Evolutionary conservation across 2,797 vertebrate genomes (phyloP).

Genomic region (Erethizon dorsatum): DNA sequence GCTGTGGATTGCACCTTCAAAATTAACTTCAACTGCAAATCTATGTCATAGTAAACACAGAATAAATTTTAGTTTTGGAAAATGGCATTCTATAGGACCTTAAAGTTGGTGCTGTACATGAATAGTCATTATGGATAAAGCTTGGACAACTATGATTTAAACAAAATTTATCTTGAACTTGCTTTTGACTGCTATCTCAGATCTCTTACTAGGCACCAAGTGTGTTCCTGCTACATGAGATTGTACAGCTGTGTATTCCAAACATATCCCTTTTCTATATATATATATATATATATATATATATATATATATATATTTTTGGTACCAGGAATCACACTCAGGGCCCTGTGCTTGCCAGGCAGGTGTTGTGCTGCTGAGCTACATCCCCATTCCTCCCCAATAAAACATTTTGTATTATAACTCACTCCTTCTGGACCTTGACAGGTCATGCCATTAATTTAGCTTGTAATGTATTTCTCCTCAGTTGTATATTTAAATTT

Average conservation of each 20-base stretch:
- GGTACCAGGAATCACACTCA: too few species aligned
- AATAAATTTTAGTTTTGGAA: slow-evolving; percentile 7
- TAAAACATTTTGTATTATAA: neutral
- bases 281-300: too few species aligned
- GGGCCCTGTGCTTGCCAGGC: neutral
- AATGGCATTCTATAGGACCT: neutral
- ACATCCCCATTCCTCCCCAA: neutral
- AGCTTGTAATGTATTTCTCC: neutral
- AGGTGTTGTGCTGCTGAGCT: neutral
- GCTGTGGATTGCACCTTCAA: neutral
- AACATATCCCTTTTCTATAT: too few species aligned
- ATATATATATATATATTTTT: too few species aligned
- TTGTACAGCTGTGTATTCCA: too few species aligned
- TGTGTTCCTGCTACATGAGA: neutral
- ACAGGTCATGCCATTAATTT: neutral
- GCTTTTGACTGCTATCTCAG: neutral
- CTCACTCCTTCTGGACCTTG: neutral
- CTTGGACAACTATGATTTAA: neutral
- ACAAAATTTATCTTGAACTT: slow-evolving; percentile 1
- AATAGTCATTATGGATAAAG: neutral
- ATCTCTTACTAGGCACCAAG: neutral
- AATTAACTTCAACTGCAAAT: slow-evolving; percentile 26
- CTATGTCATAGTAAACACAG: neutral
- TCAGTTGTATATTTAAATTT: slow-evolving; percentile 45
- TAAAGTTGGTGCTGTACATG: neutral